Conservation (phyloP, 2,888 invertebrate species). For the Athripsodes cinereus region DNA sequence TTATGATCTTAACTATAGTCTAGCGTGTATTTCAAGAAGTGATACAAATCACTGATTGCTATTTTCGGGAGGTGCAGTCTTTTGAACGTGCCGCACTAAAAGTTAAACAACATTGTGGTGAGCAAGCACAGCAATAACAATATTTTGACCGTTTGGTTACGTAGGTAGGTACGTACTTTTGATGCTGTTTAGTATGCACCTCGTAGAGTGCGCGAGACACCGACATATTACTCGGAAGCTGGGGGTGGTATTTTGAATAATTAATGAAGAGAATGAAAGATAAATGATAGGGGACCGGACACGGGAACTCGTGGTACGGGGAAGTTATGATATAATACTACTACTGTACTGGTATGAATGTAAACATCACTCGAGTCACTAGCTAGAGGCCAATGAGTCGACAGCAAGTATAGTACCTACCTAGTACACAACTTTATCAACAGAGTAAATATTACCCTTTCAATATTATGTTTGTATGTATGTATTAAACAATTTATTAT, state of each 20-base stretch:
- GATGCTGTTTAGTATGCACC: slow-evolving; percentile 23
- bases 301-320: slow-evolving; percentile 4
- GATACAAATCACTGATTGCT: too few species aligned
- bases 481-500: too few species aligned
- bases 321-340: slow-evolving; percentile 12
- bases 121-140: not conserved
- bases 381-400: slow-evolving; percentile 5
- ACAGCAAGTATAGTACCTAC: not conserved
- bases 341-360: slow-evolving; percentile 4
- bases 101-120: not conserved
- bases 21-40: too few species aligned
- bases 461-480: too few species aligned
- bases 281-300: slow-evolving; percentile 25
- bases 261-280: slow-evolving; percentile 26
- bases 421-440: too few species aligned
- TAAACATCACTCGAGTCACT: slow-evolving; percentile 8
- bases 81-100: not conserved
- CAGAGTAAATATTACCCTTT: too few species aligned
- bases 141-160: not conserved
- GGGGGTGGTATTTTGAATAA: slow-evolving; percentile 27
- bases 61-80: too few species aligned
- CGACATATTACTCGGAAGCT: slow-evolving; percentile 23
- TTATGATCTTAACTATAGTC: too few species aligned
- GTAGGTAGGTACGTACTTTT: too few species aligned
- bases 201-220: slow-evolving; percentile 23